Base-by-base conservation (phyloP, 2,113 vertebrate species). In the Bostrychus sinensis region DNA sequence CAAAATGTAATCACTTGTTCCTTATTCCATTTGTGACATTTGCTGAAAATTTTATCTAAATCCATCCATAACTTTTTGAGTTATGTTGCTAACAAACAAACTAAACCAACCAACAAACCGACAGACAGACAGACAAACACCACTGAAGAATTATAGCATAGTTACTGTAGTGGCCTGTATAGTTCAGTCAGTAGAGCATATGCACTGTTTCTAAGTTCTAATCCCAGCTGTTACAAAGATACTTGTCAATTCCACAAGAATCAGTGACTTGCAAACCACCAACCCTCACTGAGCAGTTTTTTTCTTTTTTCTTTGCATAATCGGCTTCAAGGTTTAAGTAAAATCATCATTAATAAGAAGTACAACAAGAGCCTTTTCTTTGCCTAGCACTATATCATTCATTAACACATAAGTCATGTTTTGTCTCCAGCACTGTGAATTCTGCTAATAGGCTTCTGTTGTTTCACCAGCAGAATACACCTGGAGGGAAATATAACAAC, bases 241-340 rank as follows among this genome's bases (percentile, higher is more conserved):
- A 34, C 5, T 34, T 34, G 11, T 34, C 11, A 10, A 34, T 34
- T 34, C 2, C 5, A 8, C 7, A 34, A 34, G 32, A 37, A 73
- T 64, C 54, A 66, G n/a, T 36, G 53, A 64, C 32, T 62, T 62
- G 13, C 32, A 67, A 43, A 13, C 46, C 37, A 25, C 63, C 32
- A 37, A 25, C 38, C 32, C 38, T 26, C 32, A 39, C 20, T 54
- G 45, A 48, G 7, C 1, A 10, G 13, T 11, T 16, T n/a, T n/a
- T n/a, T n/a, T n/a, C n/a, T n/a, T n/a, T n/a, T n/a, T n/a, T 37
- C 9, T 51, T 14, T 11, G 25, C 57, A 38, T 61, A 41, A 56
- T 25, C 22, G 7, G 36, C 26, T 12, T 37, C 2, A 42, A 32
- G 56, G 42, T 25, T 69, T 57, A 61, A 75, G 34, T 37, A 20